Base-by-base conservation (phyloP, 1,140 invertebrate genomes). In the Homalodisca vitripennis region DNA sequence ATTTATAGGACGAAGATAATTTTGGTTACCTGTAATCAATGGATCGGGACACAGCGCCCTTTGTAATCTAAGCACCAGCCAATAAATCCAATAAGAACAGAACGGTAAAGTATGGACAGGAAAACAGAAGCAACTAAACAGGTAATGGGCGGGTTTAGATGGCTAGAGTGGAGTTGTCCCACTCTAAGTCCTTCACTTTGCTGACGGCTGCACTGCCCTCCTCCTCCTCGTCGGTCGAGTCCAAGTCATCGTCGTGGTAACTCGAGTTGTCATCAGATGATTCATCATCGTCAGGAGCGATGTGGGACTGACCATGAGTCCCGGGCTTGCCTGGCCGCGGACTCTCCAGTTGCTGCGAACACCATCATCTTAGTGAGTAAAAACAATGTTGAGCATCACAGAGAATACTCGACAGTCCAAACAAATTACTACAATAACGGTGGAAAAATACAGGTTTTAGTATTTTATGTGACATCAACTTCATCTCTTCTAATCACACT, bases 151-250 rank as follows among this genome's bases (percentile, higher is more conserved):
- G 30, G 29, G 53, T 74, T 81, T 82, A 84, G 74, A 84, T 85
- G 69, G 82, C 81, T 47, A 86, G 79, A 57, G 81, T 85, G 53
- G 86, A 87, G 77, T 88, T 84, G 78, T 88, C 87, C 87, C 87
- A 88, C 74, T 88, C 87, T 47, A 88, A 77, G 31, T 77, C 78
- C 69, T 79, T 79, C 14, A 77, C 75, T 70, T 80, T 79, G 22
- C 77, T 79, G 17, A 71, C 69, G 22, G 77, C 77, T 27, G 71
- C 69, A 67, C 77, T 77, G 51, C 81, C 81, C 24, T 83, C 83
- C 30, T 82, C 81, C n/a, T n/a, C n/a, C 41, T 86, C 85, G 63
- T 84, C 83, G 22, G 80, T 80, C 6, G 79, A 79, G 60, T 84
- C 83, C 10, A 74, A 67, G 22, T 83, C 80, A 31, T 84, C 82